Evolutionary conservation across 2,797 vertebrate species (phyloP), one percentile per base, ranked within the genome.

Genomic region (Crax fasciolata): DNA sequence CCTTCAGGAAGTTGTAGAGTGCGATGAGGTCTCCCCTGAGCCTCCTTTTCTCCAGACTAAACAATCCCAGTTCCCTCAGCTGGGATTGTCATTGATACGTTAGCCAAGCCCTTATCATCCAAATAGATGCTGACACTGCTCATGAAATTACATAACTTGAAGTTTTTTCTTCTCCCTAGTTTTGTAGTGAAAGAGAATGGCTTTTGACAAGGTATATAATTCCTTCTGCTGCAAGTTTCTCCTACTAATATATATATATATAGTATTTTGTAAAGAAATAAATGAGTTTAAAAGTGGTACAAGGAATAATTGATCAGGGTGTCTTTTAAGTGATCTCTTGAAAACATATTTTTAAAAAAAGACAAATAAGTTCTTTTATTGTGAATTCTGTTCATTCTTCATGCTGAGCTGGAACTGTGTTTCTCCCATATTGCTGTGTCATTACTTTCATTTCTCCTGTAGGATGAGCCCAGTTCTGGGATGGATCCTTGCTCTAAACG

Each of bases 391-490:
- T 51, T 51, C 49, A 61, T 85, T 57, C 5, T 63, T 74, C 38
- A 23, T 63, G 18, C n/a, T 79, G 62, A 24, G 8, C 20, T 70
- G 43, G n/a, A 55, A 3, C 21, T 46, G 15, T 44, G 4, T 6
- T 66, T 76, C 87, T 52, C 8, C 24, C 4, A 11, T 71, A 10
- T 9, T 43, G 3, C 4, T 55, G 3, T 72, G 8, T n/a, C 0
- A 1, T 39, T 17, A 20, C n/a, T 71, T 72, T 75, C 1, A 24
- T 70, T 75, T 59, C 28, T 23, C 44, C 10, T 55, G 5, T 55
- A 98, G 98, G 98, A 98, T 44, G 98, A 98, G 30, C 98, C 98
- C 43, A 98, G 98, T 71, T 98, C 97, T 11, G 98, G 98, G 21
- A 98, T 98, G 98, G 98, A 98, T 84, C 97, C 98, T 21, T 97